Base-by-base conservation (phyloP, 1,140 invertebrate species). In the Brachystomella parvula region DNA sequence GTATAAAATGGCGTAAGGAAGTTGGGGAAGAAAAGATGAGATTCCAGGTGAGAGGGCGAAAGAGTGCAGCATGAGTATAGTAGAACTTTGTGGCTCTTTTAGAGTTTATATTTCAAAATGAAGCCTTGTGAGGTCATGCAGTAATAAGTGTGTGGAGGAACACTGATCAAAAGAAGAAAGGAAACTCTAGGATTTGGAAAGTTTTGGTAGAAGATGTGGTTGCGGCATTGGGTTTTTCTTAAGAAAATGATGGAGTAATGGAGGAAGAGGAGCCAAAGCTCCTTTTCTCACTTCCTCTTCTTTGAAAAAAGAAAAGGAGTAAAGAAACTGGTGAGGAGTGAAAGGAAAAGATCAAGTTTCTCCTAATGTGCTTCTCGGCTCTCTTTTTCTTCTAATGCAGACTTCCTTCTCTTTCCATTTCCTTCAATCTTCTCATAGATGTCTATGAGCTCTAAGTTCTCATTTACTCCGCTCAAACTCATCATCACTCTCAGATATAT, bases 341-440 rank as follows among this genome's bases (percentile, higher is more conserved):
- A 47, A 56, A 47, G 35, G 2, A 35, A 39, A 24, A 58, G 66
- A 68, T 68, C 67, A 65, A 61, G 63, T 68, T 68, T 68, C 67
- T 31, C 63, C 63, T 68, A 68, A 68, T 68, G 67, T 68, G 62
- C 67, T 59, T 61, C n/a, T 33, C 57, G 63, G 62, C 67, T 68
- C 31, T 44, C 29, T 31, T 47, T 44, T 53, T 56, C 57, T 63
- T 58, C 56, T 67, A 57, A 63, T 63, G 60, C 47, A 62, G 56
- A 44, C 61, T 63, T 56, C n/a, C n/a, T n/a, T n/a, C n/a, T n/a
- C n/a, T n/a, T n/a, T n/a, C n/a, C 35, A 39, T 39, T 39, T 19
- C 35, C 35, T 39, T 39, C 35, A 39, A 39, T 39, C 35, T 39
- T 39, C 19, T 39, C 35, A 39, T n/a, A n/a, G 26, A 32, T 56